These are phyloP conservation scores for Archaeoteleia sp. DNA, from an alignment of 2,888 invertebrate species.

Conservation along the genomic window DNA sequence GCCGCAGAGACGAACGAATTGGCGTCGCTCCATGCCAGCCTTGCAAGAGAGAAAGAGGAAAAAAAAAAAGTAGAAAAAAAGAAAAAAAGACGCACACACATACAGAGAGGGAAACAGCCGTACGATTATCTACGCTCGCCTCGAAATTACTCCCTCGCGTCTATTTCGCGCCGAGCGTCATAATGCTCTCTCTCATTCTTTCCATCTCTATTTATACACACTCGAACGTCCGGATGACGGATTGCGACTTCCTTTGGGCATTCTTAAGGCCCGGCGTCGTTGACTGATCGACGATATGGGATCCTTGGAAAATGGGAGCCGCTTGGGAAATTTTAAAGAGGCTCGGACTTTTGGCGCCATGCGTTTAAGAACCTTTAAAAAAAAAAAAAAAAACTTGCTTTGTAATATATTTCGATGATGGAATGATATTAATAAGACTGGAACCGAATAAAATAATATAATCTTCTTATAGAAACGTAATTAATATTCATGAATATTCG, in stretches of 20 bases:
- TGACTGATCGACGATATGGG: constrained; percentile 10
- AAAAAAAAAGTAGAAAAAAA: constrained; percentile 7
- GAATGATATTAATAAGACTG: too few species aligned
- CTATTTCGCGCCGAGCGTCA: constrained; percentile 68
- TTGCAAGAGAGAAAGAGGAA: constrained; percentile 10
- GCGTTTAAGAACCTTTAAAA: too few species aligned
- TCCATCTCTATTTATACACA: constrained; percentile 65
- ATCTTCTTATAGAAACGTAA: too few species aligned
- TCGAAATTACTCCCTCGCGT: constrained; percentile 64
- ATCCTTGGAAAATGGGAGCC: background rate
- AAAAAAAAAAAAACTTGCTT: too few species aligned
- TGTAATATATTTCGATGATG: too few species aligned
- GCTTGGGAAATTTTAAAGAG: too few species aligned
- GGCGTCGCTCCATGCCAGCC: constrained; percentile 28
- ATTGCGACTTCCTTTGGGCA: constrained; percentile 55
- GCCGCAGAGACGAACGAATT: constrained; percentile 10
- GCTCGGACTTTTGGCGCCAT: too few species aligned
- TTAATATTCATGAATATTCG: too few species aligned
- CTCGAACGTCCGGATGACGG: constrained; percentile 63
- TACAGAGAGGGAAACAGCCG: constrained; percentile 30
- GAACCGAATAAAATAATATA: too few species aligned
- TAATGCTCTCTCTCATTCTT: constrained; percentile 37
- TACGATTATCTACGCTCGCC: constrained; percentile 58
- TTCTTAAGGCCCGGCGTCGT: constrained; percentile 10
- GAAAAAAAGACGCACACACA: constrained; percentile 6